Conservation (phyloP, 2,888 invertebrate genomes). For the Actias luna region DNA sequence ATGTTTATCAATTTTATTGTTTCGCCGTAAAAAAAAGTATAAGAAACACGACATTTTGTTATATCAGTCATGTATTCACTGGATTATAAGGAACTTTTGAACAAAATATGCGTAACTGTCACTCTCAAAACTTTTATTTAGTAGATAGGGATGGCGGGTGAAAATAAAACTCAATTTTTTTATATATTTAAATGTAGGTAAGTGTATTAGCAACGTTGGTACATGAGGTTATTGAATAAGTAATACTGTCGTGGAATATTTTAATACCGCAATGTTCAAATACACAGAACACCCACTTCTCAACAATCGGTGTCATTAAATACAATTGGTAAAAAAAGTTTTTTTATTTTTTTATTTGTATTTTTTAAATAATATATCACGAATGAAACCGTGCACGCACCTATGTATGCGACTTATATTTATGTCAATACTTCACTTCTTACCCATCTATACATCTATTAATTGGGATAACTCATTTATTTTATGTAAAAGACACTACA, state of each 20-base stretch:
- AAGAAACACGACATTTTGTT: too few relatives aligned
- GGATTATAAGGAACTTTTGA: too few relatives aligned
- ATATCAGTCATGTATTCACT: too few relatives aligned
- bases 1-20: too few relatives aligned
- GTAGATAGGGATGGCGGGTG: background rate
- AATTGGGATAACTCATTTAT: conserved; percentile 72
- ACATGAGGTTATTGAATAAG: conserved; percentile 77
- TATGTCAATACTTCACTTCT: conserved; percentile 54
- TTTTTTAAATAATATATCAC: conserved; percentile 49
- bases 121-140: too few relatives aligned
- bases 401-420: conserved; percentile 56
- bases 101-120: too few relatives aligned
- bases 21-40: too few relatives aligned
- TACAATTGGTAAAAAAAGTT: conserved; percentile 68
- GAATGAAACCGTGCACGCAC: conserved; percentile 69
- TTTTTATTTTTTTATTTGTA: conserved; percentile 28
- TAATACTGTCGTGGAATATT: conserved; percentile 76
- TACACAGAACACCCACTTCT: conserved; percentile 51
- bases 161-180: conserved; percentile 43
- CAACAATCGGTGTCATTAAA: conserved; percentile 59
- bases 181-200: conserved; percentile 75
- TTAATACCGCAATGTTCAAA: conserved; percentile 48
- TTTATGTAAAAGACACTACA: conserved; percentile 65
- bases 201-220: conserved; percentile 82
- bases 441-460: conserved; percentile 68